Evolutionary conservation across 2,797 vertebrate species (phyloP).

Genomic region (Pempheris klunzingeri): DNA sequence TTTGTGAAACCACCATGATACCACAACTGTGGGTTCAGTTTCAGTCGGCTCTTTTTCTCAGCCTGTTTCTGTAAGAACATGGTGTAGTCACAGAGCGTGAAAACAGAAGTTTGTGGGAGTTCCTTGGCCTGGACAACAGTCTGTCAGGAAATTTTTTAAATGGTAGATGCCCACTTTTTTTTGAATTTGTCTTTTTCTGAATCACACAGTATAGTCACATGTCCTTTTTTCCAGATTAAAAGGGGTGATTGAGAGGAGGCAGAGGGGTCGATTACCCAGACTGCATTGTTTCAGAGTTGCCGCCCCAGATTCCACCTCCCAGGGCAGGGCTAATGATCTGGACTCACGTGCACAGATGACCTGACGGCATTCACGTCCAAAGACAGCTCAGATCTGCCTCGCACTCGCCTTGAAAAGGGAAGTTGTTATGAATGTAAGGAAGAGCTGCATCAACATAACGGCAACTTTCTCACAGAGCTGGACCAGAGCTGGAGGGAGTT

Average conservation of each 20-base stretch:
- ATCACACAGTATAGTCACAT: conserved; percentile 50
- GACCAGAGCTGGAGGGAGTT: neutral
- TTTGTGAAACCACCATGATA: conserved; percentile 26
- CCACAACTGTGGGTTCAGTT: conserved; percentile 15
- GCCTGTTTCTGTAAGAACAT: conserved; percentile 17
- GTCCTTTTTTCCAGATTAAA: conserved; percentile 54
- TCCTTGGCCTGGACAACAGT: conserved; percentile 39
- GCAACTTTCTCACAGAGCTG: conserved; percentile 32
- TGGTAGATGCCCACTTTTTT: no score
- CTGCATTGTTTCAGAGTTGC: conserved; percentile 62
- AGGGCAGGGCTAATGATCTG: conserved; percentile 50
- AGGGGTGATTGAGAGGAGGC: conserved; percentile 51
- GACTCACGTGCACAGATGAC: conserved; percentile 58
- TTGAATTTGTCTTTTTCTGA: conserved; percentile 30
- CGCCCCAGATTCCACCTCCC: conserved; percentile 65
- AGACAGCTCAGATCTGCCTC: conserved; percentile 50
- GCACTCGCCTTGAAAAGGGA: conserved; percentile 39
- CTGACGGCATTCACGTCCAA: conserved; percentile 45
- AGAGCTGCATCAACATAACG: conserved; percentile 64
- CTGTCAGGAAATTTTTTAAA: conserved; percentile 38
- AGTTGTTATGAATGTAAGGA: conserved; percentile 71
- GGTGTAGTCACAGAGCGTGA: conserved; percentile 8
- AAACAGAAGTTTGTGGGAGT: conserved; percentile 27
- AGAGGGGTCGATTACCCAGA: conserved; percentile 49
- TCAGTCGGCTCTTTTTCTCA: conserved; percentile 10